phyloP scores from a whole-genome alignment of 1,140 invertebrate species.

The Batillaria attramentaria region DNA sequence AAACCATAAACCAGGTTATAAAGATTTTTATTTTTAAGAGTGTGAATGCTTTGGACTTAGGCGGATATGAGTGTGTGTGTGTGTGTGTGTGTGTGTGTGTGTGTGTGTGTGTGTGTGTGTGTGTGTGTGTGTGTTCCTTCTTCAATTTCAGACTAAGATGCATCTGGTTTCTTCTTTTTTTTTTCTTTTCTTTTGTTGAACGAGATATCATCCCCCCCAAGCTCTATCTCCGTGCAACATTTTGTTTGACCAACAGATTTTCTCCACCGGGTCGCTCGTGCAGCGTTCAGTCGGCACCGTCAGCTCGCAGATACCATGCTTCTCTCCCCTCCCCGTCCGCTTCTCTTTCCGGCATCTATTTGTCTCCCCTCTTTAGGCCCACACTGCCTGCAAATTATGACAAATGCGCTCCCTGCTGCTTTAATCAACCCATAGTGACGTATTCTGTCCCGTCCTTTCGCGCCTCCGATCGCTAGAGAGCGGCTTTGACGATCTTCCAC shows the following conservation, averaged over 20 bases:
- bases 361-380: constrained; percentile 6
- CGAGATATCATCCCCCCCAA: background rate
- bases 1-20: too few relatives aligned
- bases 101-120: too few relatives aligned
- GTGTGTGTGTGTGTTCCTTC: background rate
- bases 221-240: constrained; percentile 29
- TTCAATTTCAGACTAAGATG: background rate
- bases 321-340: background rate
- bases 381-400: constrained; percentile 26
- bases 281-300: too few relatives aligned
- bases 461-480: constrained; percentile 23
- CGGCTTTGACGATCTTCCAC: background rate
- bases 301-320: constrained; percentile 15
- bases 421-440: constrained; percentile 23
- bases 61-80: too few relatives aligned
- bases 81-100: too few relatives aligned
- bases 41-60: too few relatives aligned
- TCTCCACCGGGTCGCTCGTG: background rate
- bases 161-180: background rate
- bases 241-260: constrained; percentile 31
- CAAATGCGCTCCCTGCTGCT: constrained; percentile 9
- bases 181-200: background rate
- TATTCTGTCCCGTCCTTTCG: constrained; percentile 24
- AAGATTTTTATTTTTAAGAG: too few relatives aligned
- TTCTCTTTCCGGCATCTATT: constrained; percentile 24